phyloP scores from a whole-genome alignment of 2,797 vertebrate species.

The Dromococcyx pavoninus region DNA sequence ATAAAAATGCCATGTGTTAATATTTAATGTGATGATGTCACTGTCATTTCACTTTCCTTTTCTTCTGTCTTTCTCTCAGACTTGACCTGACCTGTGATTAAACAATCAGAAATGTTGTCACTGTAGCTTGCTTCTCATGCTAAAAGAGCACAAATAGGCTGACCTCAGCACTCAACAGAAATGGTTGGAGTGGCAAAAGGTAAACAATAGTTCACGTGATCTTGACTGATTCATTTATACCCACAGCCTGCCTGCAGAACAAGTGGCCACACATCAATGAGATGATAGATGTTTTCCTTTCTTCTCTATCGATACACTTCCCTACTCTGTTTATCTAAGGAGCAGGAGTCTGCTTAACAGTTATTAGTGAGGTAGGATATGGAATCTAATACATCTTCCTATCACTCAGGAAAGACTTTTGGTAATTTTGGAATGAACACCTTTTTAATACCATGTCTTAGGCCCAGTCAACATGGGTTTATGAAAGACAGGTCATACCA shows the following conservation, averaged over 20 bases:
- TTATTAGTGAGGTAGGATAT: neutral
- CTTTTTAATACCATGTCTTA: too few species aligned
- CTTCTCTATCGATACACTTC: neutral
- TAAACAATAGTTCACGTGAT: neutral
- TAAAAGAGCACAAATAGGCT: neutral
- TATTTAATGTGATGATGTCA: neutral
- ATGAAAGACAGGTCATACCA: too few species aligned
- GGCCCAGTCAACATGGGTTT: too few species aligned
- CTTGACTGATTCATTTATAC: neutral
- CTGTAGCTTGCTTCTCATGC: neutral
- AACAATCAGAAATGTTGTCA: neutral
- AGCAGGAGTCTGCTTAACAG: neutral
- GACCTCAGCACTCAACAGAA: neutral
- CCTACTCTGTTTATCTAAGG: neutral
- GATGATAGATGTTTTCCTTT: neutral
- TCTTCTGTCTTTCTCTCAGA: neutral
- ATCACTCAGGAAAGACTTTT: neutral
- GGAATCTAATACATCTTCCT: neutral
- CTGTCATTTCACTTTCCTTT: neutral
- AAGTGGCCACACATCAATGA: neutral
- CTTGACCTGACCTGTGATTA: neutral
- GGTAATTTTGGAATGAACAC: conserved; percentile 14
- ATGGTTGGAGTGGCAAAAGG: neutral
- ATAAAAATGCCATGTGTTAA: neutral
- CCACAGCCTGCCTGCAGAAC: neutral